A percentile compares a stretch with the other conserved stretches of the same genome.
phyloP scores from a whole-genome alignment of 2,113 vertebrate genomes.

The Leptobrachium ailaonicum region DNA sequence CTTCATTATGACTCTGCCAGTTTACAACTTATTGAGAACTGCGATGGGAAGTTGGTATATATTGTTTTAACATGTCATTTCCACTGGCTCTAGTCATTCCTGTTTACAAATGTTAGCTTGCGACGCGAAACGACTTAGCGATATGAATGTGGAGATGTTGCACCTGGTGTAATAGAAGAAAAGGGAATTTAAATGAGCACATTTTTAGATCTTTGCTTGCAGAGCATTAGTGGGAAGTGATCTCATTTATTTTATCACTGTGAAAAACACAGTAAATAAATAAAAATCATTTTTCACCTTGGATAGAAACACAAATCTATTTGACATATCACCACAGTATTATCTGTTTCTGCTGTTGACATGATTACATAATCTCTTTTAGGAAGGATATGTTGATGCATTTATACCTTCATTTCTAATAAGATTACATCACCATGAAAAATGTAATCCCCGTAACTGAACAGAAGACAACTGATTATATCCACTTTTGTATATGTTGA shows the following conservation, averaged over 20 bases:
- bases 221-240: not conserved
- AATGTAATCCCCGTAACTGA: constrained; percentile 25
- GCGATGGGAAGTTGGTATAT: not conserved
- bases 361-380: constrained; percentile 26
- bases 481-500: constrained; percentile 7
- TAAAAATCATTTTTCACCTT: constrained; percentile 1
- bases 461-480: constrained; percentile 41
- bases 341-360: constrained; percentile 23
- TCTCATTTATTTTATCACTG: not conserved
- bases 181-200: not conserved
- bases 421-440: constrained; percentile 44
- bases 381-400: constrained; percentile 32
- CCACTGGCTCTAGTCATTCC: not conserved
- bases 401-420: constrained; percentile 44
- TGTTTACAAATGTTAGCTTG: not conserved
- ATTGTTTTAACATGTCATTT: not conserved
- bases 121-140: not conserved
- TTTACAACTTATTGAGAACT: not conserved
- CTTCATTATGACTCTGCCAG: constrained; percentile 10
- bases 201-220: not conserved
- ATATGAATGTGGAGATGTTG: not conserved
- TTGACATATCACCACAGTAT: not conserved
- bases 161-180: not conserved
- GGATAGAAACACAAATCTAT: not conserved
- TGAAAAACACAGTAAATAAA: not conserved